phyloP scores from a whole-genome alignment of 2,888 invertebrate genomes.

The Pocota personata region DNA sequence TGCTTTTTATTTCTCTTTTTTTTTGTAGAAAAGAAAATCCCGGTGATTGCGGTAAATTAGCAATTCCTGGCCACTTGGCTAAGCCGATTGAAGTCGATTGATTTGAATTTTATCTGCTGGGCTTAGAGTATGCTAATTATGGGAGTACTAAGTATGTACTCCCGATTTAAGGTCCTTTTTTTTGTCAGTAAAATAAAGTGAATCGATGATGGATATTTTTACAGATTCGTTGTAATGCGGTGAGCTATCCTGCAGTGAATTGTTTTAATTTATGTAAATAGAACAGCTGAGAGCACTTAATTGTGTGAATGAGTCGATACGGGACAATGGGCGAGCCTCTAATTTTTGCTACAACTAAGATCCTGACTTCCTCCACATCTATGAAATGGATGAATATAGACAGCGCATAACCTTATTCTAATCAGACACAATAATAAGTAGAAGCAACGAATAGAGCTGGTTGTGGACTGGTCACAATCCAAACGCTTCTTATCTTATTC shows the following conservation, averaged over 20 bases:
- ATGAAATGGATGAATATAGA: no score
- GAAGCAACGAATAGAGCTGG: no score
- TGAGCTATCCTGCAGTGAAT: background rate
- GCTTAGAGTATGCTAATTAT: slow-evolving; percentile 64
- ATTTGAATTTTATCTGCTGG: slow-evolving; percentile 61
- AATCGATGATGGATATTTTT: background rate
- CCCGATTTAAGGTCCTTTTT: slow-evolving; percentile 29
- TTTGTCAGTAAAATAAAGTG: slow-evolving; percentile 33
- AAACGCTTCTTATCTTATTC: no score
- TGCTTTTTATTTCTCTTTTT: slow-evolving; percentile 15
- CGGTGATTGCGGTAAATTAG: slow-evolving; percentile 65
- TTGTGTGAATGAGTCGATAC: no score
- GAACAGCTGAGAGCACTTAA: no score
- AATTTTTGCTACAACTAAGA: no score
- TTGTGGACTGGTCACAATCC: no score
- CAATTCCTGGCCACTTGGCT: slow-evolving; percentile 68
- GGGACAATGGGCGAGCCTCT: no score
- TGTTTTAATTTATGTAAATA: slow-evolving; percentile 5
- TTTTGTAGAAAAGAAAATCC: slow-evolving; percentile 43
- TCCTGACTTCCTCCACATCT: no score
- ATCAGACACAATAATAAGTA: no score
- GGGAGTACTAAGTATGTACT: slow-evolving; percentile 17
- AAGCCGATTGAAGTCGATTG: slow-evolving; percentile 72
- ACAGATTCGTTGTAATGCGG: slow-evolving; percentile 7
- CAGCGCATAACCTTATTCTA: no score